Percentiles rank a stretch among this genome's conserved stretches.
Evolutionary conservation across 2,797 vertebrate species (phyloP).

Genomic region (Bradypodion pumilum): DNA sequence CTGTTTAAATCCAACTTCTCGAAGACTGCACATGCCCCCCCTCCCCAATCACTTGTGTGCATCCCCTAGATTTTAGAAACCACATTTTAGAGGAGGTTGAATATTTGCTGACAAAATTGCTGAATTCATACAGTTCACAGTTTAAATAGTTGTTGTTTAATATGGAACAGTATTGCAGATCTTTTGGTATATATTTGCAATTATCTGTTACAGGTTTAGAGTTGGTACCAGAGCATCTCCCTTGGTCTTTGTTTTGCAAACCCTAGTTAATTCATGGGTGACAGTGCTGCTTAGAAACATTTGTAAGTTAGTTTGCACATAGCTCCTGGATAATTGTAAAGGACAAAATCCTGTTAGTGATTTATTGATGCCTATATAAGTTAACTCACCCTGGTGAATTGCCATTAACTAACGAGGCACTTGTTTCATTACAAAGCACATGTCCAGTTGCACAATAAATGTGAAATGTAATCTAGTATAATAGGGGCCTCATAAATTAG

Average conservation of each 20-base stretch:
- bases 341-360: too few relatives aligned
- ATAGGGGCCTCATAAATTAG: too few relatives aligned
- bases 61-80: not conserved
- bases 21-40: not conserved
- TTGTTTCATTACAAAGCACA: too few relatives aligned
- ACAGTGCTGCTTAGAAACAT: not conserved
- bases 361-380: too few relatives aligned
- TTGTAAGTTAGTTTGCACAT: not conserved
- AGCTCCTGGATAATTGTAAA: slow-evolving; percentile 8
- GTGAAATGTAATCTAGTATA: too few relatives aligned
- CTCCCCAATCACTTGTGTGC: not conserved
- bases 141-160: slow-evolving; percentile 5
- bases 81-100: not conserved
- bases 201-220: not conserved
- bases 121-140: slow-evolving; percentile 4
- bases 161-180: slow-evolving; percentile 4
- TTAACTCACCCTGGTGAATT: too few relatives aligned
- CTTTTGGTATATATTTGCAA: slow-evolving; percentile 7
- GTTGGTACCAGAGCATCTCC: not conserved
- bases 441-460: too few relatives aligned
- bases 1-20: slow-evolving; percentile 9
- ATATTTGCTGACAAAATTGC: not conserved
- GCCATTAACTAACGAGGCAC: too few relatives aligned
- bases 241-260: not conserved
- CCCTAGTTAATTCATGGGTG: not conserved